A percentile compares a stretch with the other conserved stretches of the same genome.
Evolutionary conservation across 2,888 invertebrate species (phyloP).

Genomic region (Hydroisotoma schaefferi): DNA sequence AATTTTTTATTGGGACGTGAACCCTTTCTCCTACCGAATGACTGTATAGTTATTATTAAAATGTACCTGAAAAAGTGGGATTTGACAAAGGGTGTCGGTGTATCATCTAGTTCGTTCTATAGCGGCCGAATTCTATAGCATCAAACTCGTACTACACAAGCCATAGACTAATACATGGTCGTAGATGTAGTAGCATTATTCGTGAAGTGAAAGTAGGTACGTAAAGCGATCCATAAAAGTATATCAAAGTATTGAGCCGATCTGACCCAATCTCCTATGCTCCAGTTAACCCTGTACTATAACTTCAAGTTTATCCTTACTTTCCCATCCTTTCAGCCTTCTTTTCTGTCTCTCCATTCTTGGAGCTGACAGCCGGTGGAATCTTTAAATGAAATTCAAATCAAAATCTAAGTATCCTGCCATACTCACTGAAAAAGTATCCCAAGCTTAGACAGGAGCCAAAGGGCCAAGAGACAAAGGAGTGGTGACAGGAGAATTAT

Average conservation of each 20-base stretch:
- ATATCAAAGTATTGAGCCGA: constrained; percentile 6
- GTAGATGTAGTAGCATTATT: too few species aligned
- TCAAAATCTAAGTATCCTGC: constrained; percentile 11
- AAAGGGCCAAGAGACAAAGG: neutral
- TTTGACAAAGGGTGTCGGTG: too few species aligned
- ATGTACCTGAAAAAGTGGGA: too few species aligned
- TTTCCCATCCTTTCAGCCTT: neutral
- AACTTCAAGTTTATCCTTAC: constrained; percentile 2
- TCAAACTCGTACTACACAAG: too few species aligned
- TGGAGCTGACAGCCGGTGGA: constrained; percentile 5
- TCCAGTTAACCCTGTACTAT: neutral
- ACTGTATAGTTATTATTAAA: too few species aligned
- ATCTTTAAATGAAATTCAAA: constrained; percentile 12
- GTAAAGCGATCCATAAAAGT: too few species aligned
- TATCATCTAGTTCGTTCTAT: too few species aligned
- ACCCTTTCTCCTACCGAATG: too few species aligned
- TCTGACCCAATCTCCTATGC: constrained; percentile 7
- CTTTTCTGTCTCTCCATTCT: neutral
- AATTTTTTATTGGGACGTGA: too few species aligned
- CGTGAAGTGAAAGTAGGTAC: too few species aligned
- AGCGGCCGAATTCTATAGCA: too few species aligned
- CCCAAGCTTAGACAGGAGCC: neutral
- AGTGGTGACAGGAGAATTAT: neutral
- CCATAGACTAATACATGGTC: too few species aligned
- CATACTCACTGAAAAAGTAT: neutral